Evolutionary conservation across 2,113 vertebrate species (phyloP), one percentile per base, ranked within the genome.

Genomic region (Puma concolor): DNA sequence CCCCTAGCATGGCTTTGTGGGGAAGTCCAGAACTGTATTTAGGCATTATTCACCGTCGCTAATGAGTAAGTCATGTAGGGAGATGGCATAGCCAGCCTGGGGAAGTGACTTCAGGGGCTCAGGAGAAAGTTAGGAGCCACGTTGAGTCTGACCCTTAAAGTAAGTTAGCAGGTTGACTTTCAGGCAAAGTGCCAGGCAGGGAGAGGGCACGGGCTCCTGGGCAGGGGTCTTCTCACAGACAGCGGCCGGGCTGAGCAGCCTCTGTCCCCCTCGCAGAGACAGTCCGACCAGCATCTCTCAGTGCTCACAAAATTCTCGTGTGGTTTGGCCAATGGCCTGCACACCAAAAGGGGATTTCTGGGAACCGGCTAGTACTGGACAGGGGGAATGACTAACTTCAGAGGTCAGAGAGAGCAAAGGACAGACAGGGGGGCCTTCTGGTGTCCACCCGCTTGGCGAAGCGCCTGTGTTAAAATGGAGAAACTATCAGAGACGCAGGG

Each of bases 1-100:
- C n/a, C 27, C 36, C 44, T 14, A 1, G 54, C 13, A 1, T 57
- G 71, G 48, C 33, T 85, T 17, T 38, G 76, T 25, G 94, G 88
- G 87, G 25, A 84, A 81, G 31, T 33, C 25, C 29, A 2, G 77
- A 0, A 33, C 16, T 48, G 71, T 0, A 3, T 33, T 38, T 16
- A 77, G 27, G 86, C 31, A 23, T 94, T 93, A 94, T 82, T 98
- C 97, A 95, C 85, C 9, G 57, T 95, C 85, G 85, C 91, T 91
- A 91, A 97, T 16, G 90, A 77, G 3, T 5, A 91, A 88, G 93
- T 97, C 97, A 97, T 95, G 71, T 2, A 29, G 31, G 33, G 6
- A 48, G 96, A 83, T 1, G 41, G 29, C 44, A 33, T 83, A 57
- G 93, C 41, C 15, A 14, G 29, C 60, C 48, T 74, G 67, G 90